Percentiles rank a stretch among this genome's conserved stretches.
phyloP scores from a whole-genome alignment of 1,140 invertebrate genomes.

The Meloidogyne floridensis region DNA sequence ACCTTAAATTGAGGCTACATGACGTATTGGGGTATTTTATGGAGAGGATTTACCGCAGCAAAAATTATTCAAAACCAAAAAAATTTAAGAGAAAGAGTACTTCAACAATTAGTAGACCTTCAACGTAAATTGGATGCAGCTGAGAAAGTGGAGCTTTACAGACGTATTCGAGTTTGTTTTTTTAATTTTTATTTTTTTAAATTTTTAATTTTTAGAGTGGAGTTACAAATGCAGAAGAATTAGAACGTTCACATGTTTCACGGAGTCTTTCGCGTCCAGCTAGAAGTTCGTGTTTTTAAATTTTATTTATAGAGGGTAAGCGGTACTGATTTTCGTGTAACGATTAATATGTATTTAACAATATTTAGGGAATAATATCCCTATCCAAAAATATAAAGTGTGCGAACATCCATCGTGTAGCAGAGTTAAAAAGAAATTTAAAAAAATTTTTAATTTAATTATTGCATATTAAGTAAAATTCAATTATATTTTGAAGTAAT shows the following conservation, averaged over 20 bases:
- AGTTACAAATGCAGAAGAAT: slow-evolving; percentile 51
- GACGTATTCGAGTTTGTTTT: slow-evolving; percentile 50
- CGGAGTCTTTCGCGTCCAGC: slow-evolving; percentile 53
- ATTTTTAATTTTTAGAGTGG: slow-evolving; percentile 43
- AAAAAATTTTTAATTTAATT: too few relatives aligned
- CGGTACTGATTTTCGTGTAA: too few relatives aligned
- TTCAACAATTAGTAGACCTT: slow-evolving; percentile 59
- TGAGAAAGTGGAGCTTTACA: slow-evolving; percentile 61
- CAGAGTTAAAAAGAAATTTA: too few relatives aligned
- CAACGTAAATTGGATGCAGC: slow-evolving; percentile 62
- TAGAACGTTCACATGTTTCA: slow-evolving; percentile 45
- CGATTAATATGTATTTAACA: neutral
- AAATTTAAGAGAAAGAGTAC: slow-evolving; percentile 36
- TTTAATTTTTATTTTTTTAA: neutral
- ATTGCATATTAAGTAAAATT: too few relatives aligned
- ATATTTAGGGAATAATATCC: neutral
- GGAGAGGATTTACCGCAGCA: too few relatives aligned
- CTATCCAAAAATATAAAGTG: too few relatives aligned
- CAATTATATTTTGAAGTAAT: too few relatives aligned
- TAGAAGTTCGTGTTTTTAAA: slow-evolving; percentile 33
- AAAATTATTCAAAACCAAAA: too few relatives aligned
- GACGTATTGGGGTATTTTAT: too few relatives aligned
- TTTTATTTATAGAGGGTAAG: too few relatives aligned
- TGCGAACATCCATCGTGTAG: too few relatives aligned
- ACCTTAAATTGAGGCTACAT: too few relatives aligned